Base-by-base conservation (phyloP, 37 sponge, comb jelly and placozoan species). In the Ephydatia muelleri region DNA sequence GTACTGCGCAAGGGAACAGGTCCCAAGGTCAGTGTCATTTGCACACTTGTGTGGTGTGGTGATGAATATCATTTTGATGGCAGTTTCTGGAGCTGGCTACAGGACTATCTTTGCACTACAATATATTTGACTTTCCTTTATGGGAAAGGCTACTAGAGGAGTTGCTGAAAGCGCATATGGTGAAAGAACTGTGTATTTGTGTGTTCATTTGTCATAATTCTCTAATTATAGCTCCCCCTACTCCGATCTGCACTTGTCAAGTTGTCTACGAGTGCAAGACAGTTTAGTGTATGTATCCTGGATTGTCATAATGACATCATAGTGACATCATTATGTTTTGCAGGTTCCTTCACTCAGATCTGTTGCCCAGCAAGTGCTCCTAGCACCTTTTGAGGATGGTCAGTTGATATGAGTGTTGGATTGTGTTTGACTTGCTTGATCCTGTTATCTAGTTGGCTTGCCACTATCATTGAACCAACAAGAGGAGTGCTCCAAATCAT, bases 31-130 rank as follows among this genome's bases (percentile, higher is more conserved):
- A 57, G 8, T 30, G 75, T 12, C 37, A 43, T 43, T 9, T 6
- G 6, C 43, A 43, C 6, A 6, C 6, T 9, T 43, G 43, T 57
- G 57, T 57, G 57, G 57, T 57, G 57, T 16, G 0, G 16, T 57
- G 57, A 1, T 5, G 12, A 57, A 57, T 11, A 19, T 5, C 57
- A n/a, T n/a, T 57, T 57, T 57, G 57, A 14, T 57, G 57, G 40
- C 79, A 85, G 86, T 79, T 80, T 39, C 39, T 85, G n/a, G 49
- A 71, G 39, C 65, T 85, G 73, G 69, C 39, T 23, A 33, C 80
- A 57, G 86, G 79, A 57, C 27, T 85, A 64, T 79, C 80, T 70
- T 65, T 85, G 6, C 38, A 79, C 64, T 85, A 72, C 32, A 28
- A 47, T 2, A 31, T 85, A 29, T 33, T 37, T n/a, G 78, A 79